These are phyloP conservation scores for Mormyrus hasselquistii DNA, from an alignment of 2,797 vertebrate genomes.

Conservation along the genomic window DNA sequence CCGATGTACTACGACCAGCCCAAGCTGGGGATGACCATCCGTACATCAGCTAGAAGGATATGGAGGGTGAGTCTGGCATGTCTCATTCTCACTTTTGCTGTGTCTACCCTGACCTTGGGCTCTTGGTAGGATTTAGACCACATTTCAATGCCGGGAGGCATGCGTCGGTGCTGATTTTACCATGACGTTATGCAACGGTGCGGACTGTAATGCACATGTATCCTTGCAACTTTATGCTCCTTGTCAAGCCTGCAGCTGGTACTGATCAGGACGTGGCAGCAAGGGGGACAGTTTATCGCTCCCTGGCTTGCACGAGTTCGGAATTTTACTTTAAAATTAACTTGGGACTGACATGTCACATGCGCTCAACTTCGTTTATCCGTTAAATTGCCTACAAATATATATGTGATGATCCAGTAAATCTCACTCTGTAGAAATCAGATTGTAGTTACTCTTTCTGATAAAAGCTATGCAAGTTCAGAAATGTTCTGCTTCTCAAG, in stretches of 20 bases:
- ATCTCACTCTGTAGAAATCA: neutral
- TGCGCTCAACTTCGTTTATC: neutral
- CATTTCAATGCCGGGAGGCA: neutral
- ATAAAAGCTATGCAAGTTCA: neutral
- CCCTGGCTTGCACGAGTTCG: neutral
- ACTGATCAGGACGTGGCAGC: neutral
- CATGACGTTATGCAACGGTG: neutral
- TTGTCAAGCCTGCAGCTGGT: neutral
- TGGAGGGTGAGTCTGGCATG: conserved; percentile 77
- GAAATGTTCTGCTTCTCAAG: neutral
- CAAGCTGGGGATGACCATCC: conserved; percentile 52
- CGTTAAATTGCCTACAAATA: neutral
- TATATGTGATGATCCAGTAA: neutral
- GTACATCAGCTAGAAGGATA: conserved; percentile 73
- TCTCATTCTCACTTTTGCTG: neutral
- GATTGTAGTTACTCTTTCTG: neutral
- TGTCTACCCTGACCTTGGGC: neutral
- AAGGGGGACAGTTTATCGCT: neutral
- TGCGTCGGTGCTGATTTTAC: neutral
- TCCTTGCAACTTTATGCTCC: neutral
- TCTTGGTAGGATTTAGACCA: neutral
- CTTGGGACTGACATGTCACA: neutral
- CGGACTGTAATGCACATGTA: neutral
- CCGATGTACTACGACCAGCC: conserved; percentile 37
- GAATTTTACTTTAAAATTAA: neutral